A percentile compares a stretch with the other conserved stretches of the same genome.
Evolutionary conservation across 2,113 vertebrate species (phyloP).

Genomic region (Phrynosoma blainvillii): DNA sequence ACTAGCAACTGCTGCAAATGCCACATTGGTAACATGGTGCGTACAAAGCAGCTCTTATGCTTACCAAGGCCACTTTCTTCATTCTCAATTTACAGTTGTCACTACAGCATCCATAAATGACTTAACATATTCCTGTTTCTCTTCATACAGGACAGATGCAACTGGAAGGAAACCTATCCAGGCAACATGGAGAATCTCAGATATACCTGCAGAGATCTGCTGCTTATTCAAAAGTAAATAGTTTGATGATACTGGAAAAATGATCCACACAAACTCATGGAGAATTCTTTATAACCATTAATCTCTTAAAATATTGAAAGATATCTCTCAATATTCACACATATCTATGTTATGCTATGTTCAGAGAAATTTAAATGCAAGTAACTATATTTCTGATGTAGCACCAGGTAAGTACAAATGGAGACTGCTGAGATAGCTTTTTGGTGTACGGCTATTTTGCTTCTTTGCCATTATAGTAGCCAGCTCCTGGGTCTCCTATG

Average conservation of each 20-base stretch:
- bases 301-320: not conserved
- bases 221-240: not conserved
- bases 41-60: slow-evolving; percentile 26
- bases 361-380: not conserved
- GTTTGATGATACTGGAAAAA: not conserved
- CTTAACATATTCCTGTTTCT: slow-evolving; percentile 41
- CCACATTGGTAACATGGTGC: slow-evolving; percentile 21
- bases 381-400: not conserved
- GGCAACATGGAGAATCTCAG: not conserved
- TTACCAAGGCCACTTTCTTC: slow-evolving; percentile 41
- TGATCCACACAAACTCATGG: not conserved
- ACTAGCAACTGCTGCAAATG: slow-evolving; percentile 40
- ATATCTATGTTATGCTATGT: no score
- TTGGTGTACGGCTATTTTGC: no score
- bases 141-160: slow-evolving; percentile 44
- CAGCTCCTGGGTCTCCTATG: not conserved
- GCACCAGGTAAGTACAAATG: no score
- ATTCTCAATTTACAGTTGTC: slow-evolving; percentile 35
- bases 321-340: not conserved
- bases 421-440: no score
- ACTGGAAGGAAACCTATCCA: slow-evolving; percentile 15
- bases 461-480: not conserved
- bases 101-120: slow-evolving; percentile 32
- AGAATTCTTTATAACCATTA: not conserved
- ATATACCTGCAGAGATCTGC: slow-evolving; percentile 29